phyloP scores from a whole-genome alignment of 92 coral and sea anemone species.

The Scolanthus callimorphus region DNA sequence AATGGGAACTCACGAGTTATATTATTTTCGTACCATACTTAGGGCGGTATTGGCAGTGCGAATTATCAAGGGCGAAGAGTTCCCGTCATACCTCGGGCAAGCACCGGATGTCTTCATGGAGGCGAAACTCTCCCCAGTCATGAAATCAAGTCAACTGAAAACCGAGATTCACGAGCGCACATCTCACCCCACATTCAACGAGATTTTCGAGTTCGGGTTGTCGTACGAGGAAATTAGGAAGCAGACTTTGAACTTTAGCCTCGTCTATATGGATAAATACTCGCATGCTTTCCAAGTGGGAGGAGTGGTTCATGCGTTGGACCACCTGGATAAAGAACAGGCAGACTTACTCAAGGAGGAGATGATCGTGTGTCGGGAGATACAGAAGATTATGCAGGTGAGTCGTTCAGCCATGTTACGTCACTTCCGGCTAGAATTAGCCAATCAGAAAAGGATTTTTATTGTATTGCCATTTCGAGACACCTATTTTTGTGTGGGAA shows the following conservation, averaged over 20 bases:
- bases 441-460: too few species aligned
- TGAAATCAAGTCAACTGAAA: conserved; percentile 64
- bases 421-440: too few species aligned
- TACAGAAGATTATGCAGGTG: conserved; percentile 80
- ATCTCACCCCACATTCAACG: conserved; percentile 81
- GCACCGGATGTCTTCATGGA: conserved; percentile 85
- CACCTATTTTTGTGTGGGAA: too few species aligned
- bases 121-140: conserved; percentile 66
- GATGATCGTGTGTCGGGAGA: conserved; percentile 87
- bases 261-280: conserved; percentile 85
- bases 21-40: too few species aligned
- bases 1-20: too few species aligned
- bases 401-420: too few species aligned
- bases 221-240: conserved; percentile 59
- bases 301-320: conserved; percentile 69
- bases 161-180: conserved; percentile 89
- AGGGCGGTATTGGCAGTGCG: conserved; percentile 72
- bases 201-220: conserved; percentile 67
- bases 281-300: conserved; percentile 94
- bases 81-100: conserved; percentile 82
- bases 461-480: too few species aligned
- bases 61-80: conserved; percentile 85
- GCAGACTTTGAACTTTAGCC: conserved; percentile 58
- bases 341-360: conserved; percentile 63
- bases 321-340: conserved; percentile 61